These are phyloP conservation scores for Heliocidaris tuberculata DNA, from an alignment of 35 echinoderm and acorn worm genomes.

Conservation along the genomic window DNA sequence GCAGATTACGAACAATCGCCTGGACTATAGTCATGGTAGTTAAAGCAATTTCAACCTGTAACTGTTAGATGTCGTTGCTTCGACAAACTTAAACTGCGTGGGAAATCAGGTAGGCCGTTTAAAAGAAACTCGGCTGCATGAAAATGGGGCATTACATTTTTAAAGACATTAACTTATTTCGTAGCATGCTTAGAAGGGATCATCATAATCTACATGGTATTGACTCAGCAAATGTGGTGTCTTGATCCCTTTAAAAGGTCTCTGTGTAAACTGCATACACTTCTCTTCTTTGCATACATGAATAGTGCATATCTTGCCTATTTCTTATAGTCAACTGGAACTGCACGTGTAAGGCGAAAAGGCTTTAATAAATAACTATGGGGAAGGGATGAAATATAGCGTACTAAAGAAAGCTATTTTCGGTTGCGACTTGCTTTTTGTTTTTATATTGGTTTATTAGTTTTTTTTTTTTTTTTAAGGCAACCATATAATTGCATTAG, in stretches of 20 bases:
- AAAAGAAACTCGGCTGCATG: background rate
- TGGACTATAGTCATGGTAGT: too few relatives aligned
- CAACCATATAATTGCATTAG: too few relatives aligned
- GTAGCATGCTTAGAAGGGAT: background rate
- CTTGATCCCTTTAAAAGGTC: background rate
- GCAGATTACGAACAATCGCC: too few relatives aligned
- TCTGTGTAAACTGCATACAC: background rate
- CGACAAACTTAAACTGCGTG: background rate
- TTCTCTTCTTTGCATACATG: background rate
- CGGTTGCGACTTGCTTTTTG: too few relatives aligned
- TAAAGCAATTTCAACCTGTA: too few relatives aligned
- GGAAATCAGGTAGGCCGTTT: background rate
- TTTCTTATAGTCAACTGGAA: background rate
- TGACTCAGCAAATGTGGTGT: background rate
- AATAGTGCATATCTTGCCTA: background rate
- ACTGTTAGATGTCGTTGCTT: too few relatives aligned
- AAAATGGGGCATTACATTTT: background rate
- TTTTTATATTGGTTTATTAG: too few relatives aligned
- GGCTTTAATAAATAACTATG: background rate
- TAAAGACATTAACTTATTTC: background rate
- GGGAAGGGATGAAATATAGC: background rate
- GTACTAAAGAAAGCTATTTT: too few relatives aligned
- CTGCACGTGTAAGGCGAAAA: background rate
- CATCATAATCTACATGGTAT: background rate
- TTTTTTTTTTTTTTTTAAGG: too few relatives aligned